A percentile compares a stretch with the other conserved stretches of the same genome.
Evolutionary conservation across 2,888 invertebrate genomes (phyloP).

Genomic region (Macrosiphum euphorbiae): DNA sequence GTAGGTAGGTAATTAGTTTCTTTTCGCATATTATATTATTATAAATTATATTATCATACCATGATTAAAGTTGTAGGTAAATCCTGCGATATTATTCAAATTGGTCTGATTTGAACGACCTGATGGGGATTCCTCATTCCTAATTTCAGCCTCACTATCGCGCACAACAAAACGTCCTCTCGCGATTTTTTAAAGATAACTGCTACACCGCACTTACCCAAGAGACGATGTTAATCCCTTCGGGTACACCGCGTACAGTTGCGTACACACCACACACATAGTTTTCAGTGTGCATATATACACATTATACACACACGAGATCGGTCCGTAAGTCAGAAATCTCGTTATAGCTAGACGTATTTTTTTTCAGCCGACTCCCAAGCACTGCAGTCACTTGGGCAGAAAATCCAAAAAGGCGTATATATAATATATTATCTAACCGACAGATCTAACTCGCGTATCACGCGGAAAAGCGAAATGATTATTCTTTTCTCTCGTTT

Average conservation of each 20-base stretch:
- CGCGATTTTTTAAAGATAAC: neutral
- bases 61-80: neutral
- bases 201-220: neutral
- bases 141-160: neutral
- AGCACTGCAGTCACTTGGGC: neutral
- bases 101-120: neutral
- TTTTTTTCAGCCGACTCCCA: neutral
- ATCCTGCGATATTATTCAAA: neutral
- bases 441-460: constrained; percentile 16
- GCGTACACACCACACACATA: neutral
- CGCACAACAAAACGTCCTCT: neutral
- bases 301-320: neutral
- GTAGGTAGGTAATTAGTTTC: neutral
- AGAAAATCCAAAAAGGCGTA: neutral
- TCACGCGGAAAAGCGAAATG: neutral
- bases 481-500: constrained; percentile 10
- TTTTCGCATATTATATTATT: neutral
- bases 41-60: neutral
- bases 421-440: constrained; percentile 2
- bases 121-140: neutral
- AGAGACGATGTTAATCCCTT: neutral
- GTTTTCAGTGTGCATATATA: neutral
- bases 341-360: constrained; percentile 10
- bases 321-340: constrained; percentile 1
- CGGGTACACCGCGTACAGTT: neutral